These are phyloP conservation scores for Riptortus pedestris DNA, from an alignment of 1,140 invertebrate genomes.

Conservation along the genomic window DNA sequence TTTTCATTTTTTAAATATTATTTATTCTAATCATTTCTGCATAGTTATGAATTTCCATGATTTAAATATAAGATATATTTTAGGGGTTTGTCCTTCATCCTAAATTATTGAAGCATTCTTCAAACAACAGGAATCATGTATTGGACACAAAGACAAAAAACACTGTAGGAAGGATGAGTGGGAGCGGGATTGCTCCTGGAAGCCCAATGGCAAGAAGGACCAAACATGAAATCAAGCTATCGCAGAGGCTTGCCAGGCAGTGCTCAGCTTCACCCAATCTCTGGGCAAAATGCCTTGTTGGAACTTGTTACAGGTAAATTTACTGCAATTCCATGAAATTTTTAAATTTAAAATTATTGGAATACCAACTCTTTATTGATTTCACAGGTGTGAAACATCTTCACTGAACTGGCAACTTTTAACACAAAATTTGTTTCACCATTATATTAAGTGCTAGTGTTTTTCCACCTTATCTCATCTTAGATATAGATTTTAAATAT, in stretches of 20 bases:
- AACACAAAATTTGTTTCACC: too few relatives aligned
- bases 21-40: too few relatives aligned
- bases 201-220: conserved; percentile 85
- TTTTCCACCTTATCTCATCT: too few relatives aligned
- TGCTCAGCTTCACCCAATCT: conserved; percentile 57
- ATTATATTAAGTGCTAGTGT: too few relatives aligned
- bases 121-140: neutral
- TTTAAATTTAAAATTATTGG: too few relatives aligned
- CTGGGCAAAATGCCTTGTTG: conserved; percentile 85
- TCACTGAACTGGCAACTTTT: too few relatives aligned
- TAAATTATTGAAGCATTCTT: conserved; percentile 43
- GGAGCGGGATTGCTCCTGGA: conserved; percentile 48
- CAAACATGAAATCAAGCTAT: conserved; percentile 86
- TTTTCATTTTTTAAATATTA: too few relatives aligned
- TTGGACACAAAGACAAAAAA: conserved; percentile 1
- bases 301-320: conserved; percentile 59
- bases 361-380: too few relatives aligned
- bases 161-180: conserved; percentile 5
- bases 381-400: too few relatives aligned
- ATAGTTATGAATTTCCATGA: too few relatives aligned
- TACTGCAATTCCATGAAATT: neutral
- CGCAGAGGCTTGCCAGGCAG: conserved; percentile 76
- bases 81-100: conserved; percentile 46
- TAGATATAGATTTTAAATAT: too few relatives aligned
- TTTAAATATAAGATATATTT: too few relatives aligned